These are phyloP conservation scores for Urocyon cinereoargenteus DNA, from an alignment of 2,797 vertebrate genomes.

Conservation along the genomic window DNA sequence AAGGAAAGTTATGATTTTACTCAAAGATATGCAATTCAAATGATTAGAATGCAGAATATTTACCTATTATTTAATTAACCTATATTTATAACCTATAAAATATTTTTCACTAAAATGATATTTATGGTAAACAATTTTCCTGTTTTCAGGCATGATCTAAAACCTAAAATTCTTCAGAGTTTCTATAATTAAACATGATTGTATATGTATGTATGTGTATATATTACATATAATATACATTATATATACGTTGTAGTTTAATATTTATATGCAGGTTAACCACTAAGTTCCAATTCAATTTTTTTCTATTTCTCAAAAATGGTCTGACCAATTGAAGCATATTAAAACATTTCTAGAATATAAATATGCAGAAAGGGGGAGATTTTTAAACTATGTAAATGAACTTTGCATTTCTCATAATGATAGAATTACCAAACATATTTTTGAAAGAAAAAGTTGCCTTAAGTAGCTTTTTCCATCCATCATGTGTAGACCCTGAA, in stretches of 20 bases:
- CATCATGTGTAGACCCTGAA: not conserved
- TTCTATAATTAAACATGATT: conserved; percentile 24
- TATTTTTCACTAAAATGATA: not conserved
- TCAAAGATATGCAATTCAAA: conserved; percentile 8
- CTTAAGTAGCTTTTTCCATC: not conserved
- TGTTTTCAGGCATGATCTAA: not conserved
- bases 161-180: not conserved
- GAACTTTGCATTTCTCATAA: not conserved
- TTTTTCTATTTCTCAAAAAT: conserved; percentile 23
- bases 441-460: not conserved
- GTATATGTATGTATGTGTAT: not conserved
- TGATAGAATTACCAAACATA: not conserved
- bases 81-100: not conserved
- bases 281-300: conserved; percentile 5
- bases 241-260: not conserved
- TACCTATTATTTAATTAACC: not conserved
- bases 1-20: not conserved
- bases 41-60: not conserved
- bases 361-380: not conserved
- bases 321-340: not conserved
- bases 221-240: not conserved
- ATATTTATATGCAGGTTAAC: not conserved
- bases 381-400: conserved; percentile 25
- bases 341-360: conserved; percentile 30
- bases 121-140: not conserved